A percentile compares a stretch with the other conserved stretches of the same genome.
Evolutionary conservation across 2,113 vertebrate genomes (phyloP).

Genomic region (Bos taurus): DNA sequence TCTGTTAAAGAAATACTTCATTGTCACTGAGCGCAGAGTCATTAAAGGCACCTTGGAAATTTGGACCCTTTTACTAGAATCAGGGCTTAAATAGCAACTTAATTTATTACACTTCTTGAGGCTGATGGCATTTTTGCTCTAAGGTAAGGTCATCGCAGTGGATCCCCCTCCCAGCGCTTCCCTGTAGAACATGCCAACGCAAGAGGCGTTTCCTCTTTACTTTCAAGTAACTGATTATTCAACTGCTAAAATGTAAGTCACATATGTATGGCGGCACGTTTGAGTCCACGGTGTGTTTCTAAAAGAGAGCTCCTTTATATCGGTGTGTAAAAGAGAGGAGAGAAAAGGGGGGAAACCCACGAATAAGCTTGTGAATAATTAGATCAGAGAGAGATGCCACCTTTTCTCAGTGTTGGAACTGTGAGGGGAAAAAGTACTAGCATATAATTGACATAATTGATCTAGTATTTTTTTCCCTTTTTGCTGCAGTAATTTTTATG

Average conservation of each 20-base stretch:
- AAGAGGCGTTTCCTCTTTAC: slow-evolving; percentile 59
- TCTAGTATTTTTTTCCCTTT: slow-evolving; percentile 84
- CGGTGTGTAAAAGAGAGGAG: slow-evolving; percentile 63
- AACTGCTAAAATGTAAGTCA: slow-evolving; percentile 72
- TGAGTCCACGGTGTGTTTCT: slow-evolving; percentile 63
- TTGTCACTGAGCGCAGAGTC: slow-evolving; percentile 56
- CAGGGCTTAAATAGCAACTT: slow-evolving; percentile 65
- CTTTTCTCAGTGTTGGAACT: slow-evolving; percentile 82
- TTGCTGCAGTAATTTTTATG: slow-evolving; percentile 90
- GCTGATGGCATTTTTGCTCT: slow-evolving; percentile 73
- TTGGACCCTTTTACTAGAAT: slow-evolving; percentile 73
- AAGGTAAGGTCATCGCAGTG: slow-evolving; percentile 75
- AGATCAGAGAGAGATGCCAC: slow-evolving; percentile 88
- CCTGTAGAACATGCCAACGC: slow-evolving; percentile 53
- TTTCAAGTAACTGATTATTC: slow-evolving; percentile 72
- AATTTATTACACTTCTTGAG: slow-evolving; percentile 71
- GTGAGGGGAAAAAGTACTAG: slow-evolving; percentile 83
- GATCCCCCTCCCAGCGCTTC: not conserved
- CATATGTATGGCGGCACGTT: slow-evolving; percentile 64
- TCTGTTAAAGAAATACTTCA: slow-evolving; percentile 49
- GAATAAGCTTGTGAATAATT: slow-evolving; percentile 85
- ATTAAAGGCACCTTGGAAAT: slow-evolving; percentile 77
- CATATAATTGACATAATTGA: slow-evolving; percentile 94
- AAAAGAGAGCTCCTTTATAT: slow-evolving; percentile 75
- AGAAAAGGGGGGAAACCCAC: slow-evolving; percentile 51